Conservation (phyloP, 2,113 vertebrate genomes). For the Manacus vitellinus region DNA sequence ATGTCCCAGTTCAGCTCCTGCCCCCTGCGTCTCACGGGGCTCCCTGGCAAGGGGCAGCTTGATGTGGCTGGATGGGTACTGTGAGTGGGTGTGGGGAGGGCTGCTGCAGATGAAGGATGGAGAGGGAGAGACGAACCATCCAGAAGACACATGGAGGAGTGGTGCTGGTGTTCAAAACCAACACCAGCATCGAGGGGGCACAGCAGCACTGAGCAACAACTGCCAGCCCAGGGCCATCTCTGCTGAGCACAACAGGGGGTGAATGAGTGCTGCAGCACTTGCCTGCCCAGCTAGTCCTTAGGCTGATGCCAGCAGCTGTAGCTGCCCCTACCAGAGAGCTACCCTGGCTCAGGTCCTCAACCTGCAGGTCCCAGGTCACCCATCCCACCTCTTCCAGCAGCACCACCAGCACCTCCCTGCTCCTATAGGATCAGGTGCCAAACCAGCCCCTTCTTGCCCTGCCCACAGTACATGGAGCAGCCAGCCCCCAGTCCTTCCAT, state of each 20-base stretch:
- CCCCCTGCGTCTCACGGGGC: rapidly evolving
- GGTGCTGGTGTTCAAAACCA: not conserved
- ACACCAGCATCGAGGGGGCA: not conserved
- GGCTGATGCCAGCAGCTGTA: not conserved
- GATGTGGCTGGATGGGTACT: rapidly evolving
- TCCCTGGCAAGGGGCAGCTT: not conserved
- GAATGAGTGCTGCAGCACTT: not conserved
- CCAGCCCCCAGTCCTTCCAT: not conserved
- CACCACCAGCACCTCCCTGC: not conserved
- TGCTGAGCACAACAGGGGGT: rapidly evolving
- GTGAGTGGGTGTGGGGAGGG: not conserved
- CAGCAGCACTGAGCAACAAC: not conserved
- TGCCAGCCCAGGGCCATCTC: not conserved
- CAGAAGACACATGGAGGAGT: not conserved
- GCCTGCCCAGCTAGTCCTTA: rapidly evolving
- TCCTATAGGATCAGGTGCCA: not conserved
- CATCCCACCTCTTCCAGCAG: not conserved
- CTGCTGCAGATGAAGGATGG: not conserved
- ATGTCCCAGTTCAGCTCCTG: not conserved
- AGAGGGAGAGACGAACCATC: not conserved
- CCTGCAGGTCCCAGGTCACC: not conserved
- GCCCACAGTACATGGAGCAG: not conserved
- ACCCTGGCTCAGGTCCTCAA: not conserved
- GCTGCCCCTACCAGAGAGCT: not conserved
- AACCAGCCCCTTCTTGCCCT: not conserved